These are phyloP conservation scores for Oxyruncus cristatus DNA, from an alignment of 2,113 vertebrate species.

Conservation along the genomic window DNA sequence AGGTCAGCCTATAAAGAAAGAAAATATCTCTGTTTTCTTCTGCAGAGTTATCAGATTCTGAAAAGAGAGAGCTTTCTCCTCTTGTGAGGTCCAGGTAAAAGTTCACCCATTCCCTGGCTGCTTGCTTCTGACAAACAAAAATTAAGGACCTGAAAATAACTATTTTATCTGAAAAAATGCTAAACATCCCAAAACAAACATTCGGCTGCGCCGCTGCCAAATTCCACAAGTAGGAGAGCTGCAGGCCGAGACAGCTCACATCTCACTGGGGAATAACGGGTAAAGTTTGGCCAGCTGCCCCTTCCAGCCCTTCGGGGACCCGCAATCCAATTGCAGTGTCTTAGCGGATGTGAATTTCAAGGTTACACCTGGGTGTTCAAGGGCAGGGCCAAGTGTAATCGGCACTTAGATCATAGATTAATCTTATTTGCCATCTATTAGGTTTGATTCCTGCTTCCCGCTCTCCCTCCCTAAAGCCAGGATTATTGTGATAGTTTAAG, in stretches of 20 bases:
- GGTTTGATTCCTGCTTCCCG: slow-evolving; percentile 96
- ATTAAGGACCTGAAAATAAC: slow-evolving; percentile 73
- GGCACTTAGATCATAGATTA: slow-evolving; percentile 99
- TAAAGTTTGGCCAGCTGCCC: slow-evolving; percentile 86
- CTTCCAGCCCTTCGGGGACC: slow-evolving; percentile 81
- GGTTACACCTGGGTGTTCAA: slow-evolving; percentile 99
- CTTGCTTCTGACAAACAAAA: slow-evolving; percentile 75
- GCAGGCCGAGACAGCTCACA: slow-evolving; percentile 69
- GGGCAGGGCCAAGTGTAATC: slow-evolving; percentile 99
- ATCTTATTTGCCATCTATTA: slow-evolving; percentile 99
- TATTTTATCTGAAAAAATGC: slow-evolving; percentile 78
- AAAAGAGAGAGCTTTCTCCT: slow-evolving; percentile 67
- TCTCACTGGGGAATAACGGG: slow-evolving; percentile 79
- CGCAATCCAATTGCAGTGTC: slow-evolving; percentile 91
- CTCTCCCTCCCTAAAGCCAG: slow-evolving; percentile 97
- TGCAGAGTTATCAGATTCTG: slow-evolving; percentile 64
- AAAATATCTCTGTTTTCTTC: slow-evolving; percentile 71
- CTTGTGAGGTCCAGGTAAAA: slow-evolving; percentile 84
- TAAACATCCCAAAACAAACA: slow-evolving; percentile 78
- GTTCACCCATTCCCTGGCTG: slow-evolving; percentile 66
- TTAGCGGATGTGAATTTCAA: slow-evolving; percentile 98
- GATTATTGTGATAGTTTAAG: slow-evolving; percentile 99
- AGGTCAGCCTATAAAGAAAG: slow-evolving; percentile 70
- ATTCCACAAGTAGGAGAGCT: slow-evolving; percentile 71
- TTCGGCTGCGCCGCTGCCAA: slow-evolving; percentile 55